These are phyloP conservation scores for Drosophila robusta DNA, from an alignment of 2,888 invertebrate species.

Conservation along the genomic window DNA sequence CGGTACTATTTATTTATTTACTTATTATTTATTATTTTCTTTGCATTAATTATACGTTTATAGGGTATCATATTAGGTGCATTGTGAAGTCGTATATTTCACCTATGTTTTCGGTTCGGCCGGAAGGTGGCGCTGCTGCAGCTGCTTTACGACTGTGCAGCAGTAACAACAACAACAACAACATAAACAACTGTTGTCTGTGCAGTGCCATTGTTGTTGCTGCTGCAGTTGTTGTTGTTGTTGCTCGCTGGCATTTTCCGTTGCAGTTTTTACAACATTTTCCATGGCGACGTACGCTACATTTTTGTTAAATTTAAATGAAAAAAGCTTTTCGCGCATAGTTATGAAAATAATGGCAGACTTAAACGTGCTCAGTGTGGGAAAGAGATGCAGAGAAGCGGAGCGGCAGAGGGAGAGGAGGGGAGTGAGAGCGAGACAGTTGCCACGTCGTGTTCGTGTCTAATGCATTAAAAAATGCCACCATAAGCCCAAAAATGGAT, in stretches of 20 bases:
- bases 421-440: constrained; percentile 2
- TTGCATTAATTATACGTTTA: not conserved
- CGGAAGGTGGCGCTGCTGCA: constrained; percentile 77
- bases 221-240: constrained; percentile 29
- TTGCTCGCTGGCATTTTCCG: constrained; percentile 63
- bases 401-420: not conserved
- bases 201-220: constrained; percentile 39
- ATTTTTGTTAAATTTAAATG: constrained; percentile 73
- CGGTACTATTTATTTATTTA: no score
- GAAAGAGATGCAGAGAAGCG: not conserved
- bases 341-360: constrained; percentile 75
- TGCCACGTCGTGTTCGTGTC: constrained; percentile 22
- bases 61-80: constrained; percentile 23
- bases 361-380: constrained; percentile 36
- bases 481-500: constrained; percentile 63
- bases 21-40: not conserved
- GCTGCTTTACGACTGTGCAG: constrained; percentile 70
- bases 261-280: constrained; percentile 69
- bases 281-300: constrained; percentile 42
- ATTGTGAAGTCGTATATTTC: not conserved
- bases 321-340: constrained; percentile 77
- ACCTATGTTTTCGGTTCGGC: constrained; percentile 41
- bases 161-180: constrained; percentile 33
- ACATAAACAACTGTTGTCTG: constrained; percentile 55
- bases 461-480: constrained; percentile 53